Conservation (phyloP, 64 coral and sea anemone species). For the Dendronephthya gigantea region DNA sequence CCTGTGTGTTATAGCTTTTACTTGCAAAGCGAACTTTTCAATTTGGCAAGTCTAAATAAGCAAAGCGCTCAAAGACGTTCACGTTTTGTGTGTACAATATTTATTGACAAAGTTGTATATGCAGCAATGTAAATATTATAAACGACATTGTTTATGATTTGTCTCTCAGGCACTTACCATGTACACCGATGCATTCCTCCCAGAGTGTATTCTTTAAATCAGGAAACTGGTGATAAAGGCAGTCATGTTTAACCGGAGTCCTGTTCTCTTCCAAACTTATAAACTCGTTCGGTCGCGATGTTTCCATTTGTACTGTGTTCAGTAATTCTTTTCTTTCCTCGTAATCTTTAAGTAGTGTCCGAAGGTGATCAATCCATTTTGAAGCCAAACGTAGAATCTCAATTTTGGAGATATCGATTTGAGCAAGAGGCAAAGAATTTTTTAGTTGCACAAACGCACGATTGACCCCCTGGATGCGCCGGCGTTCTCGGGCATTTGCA, state of each 20-base stretch:
- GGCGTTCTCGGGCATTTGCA: not conserved
- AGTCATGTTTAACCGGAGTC: not conserved
- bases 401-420: not conserved
- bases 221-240: not conserved
- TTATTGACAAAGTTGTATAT: no score
- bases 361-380: not conserved
- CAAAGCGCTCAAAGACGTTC: no score
- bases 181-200: constrained; percentile 1
- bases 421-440: not conserved
- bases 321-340: not conserved
- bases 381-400: not conserved
- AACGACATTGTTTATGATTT: no score
- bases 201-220: constrained; percentile 14
- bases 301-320: not conserved
- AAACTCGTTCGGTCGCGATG: not conserved
- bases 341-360: not conserved
- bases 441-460: not conserved
- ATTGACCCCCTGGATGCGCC: not conserved
- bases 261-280: not conserved
- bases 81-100: no score
- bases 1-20: no score
- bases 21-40: no score
- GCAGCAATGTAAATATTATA: no score
- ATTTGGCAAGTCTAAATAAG: no score
- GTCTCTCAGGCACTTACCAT: not conserved